These are phyloP conservation scores for Aproaerema taeniolella DNA, from an alignment of 2,888 invertebrate species.

Conservation along the genomic window DNA sequence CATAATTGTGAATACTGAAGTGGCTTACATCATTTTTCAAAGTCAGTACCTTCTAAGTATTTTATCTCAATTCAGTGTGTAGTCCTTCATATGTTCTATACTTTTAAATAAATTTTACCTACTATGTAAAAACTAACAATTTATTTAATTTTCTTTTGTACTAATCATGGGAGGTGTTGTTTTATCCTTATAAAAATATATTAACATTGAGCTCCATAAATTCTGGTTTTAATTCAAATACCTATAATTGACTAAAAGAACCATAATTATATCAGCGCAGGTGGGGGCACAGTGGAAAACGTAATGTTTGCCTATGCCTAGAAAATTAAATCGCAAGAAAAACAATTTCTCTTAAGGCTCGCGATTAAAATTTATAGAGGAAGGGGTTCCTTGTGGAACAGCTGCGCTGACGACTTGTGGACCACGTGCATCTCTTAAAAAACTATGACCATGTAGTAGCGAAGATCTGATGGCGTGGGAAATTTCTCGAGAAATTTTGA, in stretches of 20 bases:
- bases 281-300: no score
- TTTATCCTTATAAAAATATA: conserved; percentile 77
- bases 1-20: conserved; percentile 76
- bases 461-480: no score
- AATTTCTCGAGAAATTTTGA: no score
- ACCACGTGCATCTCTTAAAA: no score
- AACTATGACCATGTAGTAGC: no score
- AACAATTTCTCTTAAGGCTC: no score
- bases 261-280: no score
- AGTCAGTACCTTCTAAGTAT: conserved; percentile 65
- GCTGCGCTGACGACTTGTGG: no score
- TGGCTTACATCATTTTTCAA: conserved; percentile 74
- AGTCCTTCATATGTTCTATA: conserved; percentile 77
- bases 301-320: background rate
- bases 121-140: conserved; percentile 75
- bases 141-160: conserved; percentile 78
- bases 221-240: conserved; percentile 67
- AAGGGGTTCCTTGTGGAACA: no score
- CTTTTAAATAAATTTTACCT: conserved; percentile 76
- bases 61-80: conserved; percentile 77
- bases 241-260: no score
- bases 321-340: background rate
- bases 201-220: conserved; percentile 77
- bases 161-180: conserved; percentile 78
- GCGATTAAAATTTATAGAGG: no score